Conservation (phyloP, 2,797 vertebrate genomes). For the Clarias fuscus region DNA sequence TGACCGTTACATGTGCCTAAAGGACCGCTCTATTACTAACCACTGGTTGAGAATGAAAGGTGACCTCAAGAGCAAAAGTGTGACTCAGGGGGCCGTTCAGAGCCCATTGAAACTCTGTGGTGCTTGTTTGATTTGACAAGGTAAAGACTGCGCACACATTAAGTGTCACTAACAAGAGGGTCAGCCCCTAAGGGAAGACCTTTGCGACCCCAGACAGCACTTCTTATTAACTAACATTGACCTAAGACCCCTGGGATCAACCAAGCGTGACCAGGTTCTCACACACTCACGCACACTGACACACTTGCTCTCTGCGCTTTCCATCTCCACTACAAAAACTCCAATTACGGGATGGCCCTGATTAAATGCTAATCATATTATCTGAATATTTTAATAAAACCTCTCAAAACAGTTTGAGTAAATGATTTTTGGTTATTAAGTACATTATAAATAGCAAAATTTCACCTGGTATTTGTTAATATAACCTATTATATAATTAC, state of each 20-base stretch:
- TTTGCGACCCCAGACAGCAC: slow-evolving; percentile 69
- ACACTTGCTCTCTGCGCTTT: background rate
- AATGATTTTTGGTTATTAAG: background rate
- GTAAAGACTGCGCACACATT: slow-evolving; percentile 90
- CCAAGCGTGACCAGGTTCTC: slow-evolving; percentile 60
- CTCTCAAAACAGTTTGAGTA: background rate
- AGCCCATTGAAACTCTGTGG: slow-evolving; percentile 78
- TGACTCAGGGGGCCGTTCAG: slow-evolving; percentile 82
- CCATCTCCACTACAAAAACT: background rate
- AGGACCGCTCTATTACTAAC: slow-evolving; percentile 91
- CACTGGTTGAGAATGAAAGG: slow-evolving; percentile 89
- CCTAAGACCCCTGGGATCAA: slow-evolving; percentile 65
- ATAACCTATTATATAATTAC: background rate
- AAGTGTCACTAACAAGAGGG: slow-evolving; percentile 93
- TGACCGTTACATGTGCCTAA: slow-evolving; percentile 84
- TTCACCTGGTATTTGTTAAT: background rate
- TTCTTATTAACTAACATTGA: slow-evolving; percentile 73
- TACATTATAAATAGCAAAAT: background rate
- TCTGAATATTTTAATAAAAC: background rate
- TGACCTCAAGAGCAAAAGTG: slow-evolving; percentile 89
- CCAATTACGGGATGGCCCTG: background rate
- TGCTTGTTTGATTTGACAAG: slow-evolving; percentile 92
- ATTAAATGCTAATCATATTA: background rate
- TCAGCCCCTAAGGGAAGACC: slow-evolving; percentile 79
- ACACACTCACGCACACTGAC: slow-evolving; percentile 48